A percentile compares a stretch with the other conserved stretches of the same genome.
Conservation (phyloP, 2,888 invertebrate species). For the Ceraclea dissimilis region DNA sequence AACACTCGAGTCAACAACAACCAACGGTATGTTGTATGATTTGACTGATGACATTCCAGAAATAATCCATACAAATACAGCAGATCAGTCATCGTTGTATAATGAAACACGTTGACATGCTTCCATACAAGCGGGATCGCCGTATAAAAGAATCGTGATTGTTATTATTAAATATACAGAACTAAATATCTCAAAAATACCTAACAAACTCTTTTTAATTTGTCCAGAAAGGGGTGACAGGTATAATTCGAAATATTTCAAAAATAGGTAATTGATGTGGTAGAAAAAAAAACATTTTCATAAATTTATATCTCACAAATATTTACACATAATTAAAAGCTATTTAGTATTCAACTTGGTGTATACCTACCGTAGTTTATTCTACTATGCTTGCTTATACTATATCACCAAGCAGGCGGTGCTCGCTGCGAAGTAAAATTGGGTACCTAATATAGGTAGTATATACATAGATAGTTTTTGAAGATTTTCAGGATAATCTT, state of each 20-base stretch:
- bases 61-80: constrained; percentile 21
- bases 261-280: not conserved
- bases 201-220: no score
- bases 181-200: not conserved
- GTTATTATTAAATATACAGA: not conserved
- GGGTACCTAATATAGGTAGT: no score
- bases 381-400: no score
- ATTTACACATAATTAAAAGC: no score
- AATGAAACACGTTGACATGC: constrained; percentile 12
- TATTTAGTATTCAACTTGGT: no score
- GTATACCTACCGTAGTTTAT: not conserved
- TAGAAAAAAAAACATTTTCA: not conserved
- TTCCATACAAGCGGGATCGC: constrained; percentile 3
- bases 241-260: not conserved
- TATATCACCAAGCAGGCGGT: no score
- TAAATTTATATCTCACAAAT: no score
- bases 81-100: constrained; percentile 21
- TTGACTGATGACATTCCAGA: constrained; percentile 25
- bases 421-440: no score
- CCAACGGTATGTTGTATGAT: not conserved
- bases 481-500: no score
- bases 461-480: no score
- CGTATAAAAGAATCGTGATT: not conserved
- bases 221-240: constrained; percentile 10
- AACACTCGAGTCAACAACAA: constrained; percentile 1